Conservation (phyloP, 2,797 vertebrate genomes). For the Sebastes vulpes region DNA sequence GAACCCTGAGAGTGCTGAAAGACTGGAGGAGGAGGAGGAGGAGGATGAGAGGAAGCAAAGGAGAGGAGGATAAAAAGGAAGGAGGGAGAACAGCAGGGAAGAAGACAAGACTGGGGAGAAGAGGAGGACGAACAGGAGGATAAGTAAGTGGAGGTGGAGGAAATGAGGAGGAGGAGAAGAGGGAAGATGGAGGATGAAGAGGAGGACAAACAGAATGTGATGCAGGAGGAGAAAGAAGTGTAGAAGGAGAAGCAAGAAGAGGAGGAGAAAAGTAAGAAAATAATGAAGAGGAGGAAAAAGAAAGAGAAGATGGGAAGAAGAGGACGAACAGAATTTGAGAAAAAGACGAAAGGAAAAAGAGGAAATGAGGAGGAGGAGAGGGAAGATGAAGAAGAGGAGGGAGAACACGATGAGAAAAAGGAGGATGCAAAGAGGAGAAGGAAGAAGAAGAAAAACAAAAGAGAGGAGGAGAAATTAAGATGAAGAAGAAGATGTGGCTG, state of each 20-base stretch:
- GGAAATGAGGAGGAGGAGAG: background rate
- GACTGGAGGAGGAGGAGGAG: background rate
- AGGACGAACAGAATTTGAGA: background rate
- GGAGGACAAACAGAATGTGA: too few species aligned
- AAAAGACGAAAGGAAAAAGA: background rate
- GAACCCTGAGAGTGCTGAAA: conserved; percentile 26
- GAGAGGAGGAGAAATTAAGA: background rate
- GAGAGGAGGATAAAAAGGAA: background rate
- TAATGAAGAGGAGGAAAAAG: background rate
- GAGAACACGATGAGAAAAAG: too few species aligned
- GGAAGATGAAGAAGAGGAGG: too few species aligned
- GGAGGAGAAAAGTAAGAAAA: background rate
- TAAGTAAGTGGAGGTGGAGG: background rate
- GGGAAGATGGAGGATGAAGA: too few species aligned
- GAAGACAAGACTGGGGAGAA: background rate
- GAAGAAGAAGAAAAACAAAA: background rate
- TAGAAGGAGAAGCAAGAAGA: background rate
- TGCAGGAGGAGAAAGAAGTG: background rate
- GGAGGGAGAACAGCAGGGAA: background rate
- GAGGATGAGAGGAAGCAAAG: background rate
- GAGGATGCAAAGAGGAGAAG: too few species aligned
- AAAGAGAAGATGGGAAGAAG: background rate
- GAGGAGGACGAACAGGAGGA: background rate
- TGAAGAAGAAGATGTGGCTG: background rate
- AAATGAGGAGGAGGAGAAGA: background rate